A percentile compares a stretch with the other conserved stretches of the same genome.
These are phyloP conservation scores for Thalassoma bifasciatum DNA, from an alignment of 2,113 vertebrate species.

Conservation along the genomic window DNA sequence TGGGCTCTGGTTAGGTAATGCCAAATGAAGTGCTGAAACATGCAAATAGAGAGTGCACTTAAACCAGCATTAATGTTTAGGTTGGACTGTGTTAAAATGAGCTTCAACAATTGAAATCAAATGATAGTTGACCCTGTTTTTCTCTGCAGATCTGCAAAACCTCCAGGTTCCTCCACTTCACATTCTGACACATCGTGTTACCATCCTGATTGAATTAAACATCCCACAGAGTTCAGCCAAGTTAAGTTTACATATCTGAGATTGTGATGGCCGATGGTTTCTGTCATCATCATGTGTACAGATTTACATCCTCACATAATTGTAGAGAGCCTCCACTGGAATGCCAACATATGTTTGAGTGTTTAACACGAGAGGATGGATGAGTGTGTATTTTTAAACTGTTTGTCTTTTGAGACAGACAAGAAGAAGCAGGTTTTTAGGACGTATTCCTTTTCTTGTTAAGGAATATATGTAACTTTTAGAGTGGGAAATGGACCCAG, in stretches of 20 bases:
- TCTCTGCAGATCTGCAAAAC: neutral
- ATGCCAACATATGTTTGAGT: neutral
- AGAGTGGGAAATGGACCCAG: too few species aligned
- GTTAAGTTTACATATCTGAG: slow-evolving; percentile 29
- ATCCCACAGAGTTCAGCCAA: neutral
- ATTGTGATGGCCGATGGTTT: neutral
- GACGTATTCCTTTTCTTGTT: neutral
- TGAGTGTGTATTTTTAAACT: neutral
- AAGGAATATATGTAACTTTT: too few species aligned
- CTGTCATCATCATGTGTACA: too few species aligned
- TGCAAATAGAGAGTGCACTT: too few species aligned
- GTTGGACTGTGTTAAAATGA: too few species aligned
- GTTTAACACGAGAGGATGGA: slow-evolving; percentile 1
- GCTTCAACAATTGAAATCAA: too few species aligned
- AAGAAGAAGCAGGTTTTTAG: slow-evolving; percentile 1
- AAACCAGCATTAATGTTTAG: too few species aligned
- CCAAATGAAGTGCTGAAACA: too few species aligned
- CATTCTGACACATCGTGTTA: neutral
- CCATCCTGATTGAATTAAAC: neutral
- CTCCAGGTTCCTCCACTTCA: slow-evolving; percentile 1
- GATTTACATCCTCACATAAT: slow-evolving; percentile 1
- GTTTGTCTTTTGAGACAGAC: too few species aligned
- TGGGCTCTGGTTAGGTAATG: too few species aligned
- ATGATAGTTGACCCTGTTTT: neutral
- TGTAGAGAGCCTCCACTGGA: neutral